Percentiles rank a stretch among this genome's conserved stretches.
phyloP scores from a whole-genome alignment of 2,113 vertebrate genomes.

The Phyllostomus discolor region DNA sequence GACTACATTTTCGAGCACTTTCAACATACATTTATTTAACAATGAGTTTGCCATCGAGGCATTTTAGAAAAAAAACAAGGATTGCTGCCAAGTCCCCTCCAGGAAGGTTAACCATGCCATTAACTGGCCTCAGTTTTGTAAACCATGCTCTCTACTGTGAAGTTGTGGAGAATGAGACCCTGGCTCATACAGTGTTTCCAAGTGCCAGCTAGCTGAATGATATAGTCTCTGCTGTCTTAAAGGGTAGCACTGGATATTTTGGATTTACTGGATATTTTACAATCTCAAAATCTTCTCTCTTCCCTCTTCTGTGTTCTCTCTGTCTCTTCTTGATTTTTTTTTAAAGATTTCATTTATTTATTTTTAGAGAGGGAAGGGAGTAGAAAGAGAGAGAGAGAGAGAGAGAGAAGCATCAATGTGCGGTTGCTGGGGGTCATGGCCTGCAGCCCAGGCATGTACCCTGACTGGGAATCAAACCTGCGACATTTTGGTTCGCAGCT shows the following conservation, averaged over 20 bases:
- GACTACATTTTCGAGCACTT: background rate
- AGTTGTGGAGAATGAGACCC: background rate
- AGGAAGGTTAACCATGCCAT: background rate
- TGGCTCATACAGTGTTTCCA: background rate
- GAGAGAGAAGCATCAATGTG: no score
- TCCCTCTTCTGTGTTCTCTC: background rate
- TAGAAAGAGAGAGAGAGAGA: no score
- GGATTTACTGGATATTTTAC: background rate
- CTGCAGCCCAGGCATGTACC: no score
- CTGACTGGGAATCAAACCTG: no score
- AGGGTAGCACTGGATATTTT: background rate
- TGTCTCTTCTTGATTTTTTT: background rate
- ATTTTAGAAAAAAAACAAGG: background rate
- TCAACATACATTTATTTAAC: background rate
- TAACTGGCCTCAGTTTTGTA: background rate
- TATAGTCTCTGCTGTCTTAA: background rate
- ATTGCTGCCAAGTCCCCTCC: background rate
- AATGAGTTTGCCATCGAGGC: background rate
- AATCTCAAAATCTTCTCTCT: background rate
- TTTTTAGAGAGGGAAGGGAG: no score
- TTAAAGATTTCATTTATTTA: no score
- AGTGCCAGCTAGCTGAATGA: background rate
- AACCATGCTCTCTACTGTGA: background rate
- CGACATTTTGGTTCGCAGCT: background rate
- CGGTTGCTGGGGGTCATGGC: no score